phyloP scores from a whole-genome alignment of 2,113 vertebrate genomes.

The Eudyptes chrysolophus region DNA sequence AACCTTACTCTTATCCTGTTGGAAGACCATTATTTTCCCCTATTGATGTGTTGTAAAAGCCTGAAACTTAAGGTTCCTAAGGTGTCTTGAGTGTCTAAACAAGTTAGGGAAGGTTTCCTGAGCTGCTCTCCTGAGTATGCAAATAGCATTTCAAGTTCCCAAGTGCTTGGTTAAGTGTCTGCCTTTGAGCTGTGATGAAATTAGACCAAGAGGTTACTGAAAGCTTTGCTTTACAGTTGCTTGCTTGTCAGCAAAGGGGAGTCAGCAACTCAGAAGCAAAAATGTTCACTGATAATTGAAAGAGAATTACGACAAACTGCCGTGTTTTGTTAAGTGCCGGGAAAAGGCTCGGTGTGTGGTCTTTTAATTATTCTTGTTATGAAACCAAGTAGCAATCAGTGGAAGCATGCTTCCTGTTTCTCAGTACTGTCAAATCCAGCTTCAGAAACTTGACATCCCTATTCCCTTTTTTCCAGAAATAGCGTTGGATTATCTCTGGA shows the following conservation, averaged over 20 bases:
- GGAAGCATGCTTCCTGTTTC: background rate
- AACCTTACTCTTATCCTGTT: background rate
- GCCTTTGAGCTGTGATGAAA: background rate
- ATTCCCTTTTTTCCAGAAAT: background rate
- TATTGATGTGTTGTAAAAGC: background rate
- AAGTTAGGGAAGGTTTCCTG: background rate
- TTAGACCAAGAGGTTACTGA: background rate
- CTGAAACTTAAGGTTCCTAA: background rate
- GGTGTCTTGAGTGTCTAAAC: background rate
- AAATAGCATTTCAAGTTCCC: background rate
- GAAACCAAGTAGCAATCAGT: background rate
- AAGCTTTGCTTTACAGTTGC: background rate
- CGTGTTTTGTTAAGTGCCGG: background rate
- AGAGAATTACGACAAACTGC: background rate
- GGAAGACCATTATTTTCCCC: background rate
- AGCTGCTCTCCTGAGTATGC: background rate
- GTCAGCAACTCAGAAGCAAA: background rate
- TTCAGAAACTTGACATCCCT: background rate
- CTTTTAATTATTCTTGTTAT: background rate
- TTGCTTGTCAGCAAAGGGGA: background rate
- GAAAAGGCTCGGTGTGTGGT: background rate
- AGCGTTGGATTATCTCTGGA: background rate
- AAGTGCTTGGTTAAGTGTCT: background rate
- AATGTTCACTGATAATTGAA: background rate
- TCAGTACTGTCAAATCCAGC: background rate